Conservation (phyloP, 2,888 invertebrate species). For the Deladenus siricidicola region DNA sequence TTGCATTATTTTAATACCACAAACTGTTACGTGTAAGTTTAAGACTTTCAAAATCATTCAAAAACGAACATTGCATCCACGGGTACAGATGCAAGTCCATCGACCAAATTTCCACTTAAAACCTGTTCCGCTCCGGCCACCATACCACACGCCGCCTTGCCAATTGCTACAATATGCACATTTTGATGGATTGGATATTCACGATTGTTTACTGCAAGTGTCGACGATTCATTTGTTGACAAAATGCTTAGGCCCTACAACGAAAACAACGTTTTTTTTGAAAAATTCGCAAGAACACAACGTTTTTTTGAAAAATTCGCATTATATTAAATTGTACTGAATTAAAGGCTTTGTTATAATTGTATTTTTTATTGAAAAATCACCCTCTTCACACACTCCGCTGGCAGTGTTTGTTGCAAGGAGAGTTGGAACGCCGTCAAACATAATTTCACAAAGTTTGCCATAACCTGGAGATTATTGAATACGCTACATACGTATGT, state of each 20-base stretch:
- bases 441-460: background rate
- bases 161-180: conserved; percentile 39
- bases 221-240: conserved; percentile 1
- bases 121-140: conserved; percentile 32
- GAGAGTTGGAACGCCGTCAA: conserved; percentile 7
- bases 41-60: background rate
- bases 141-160: conserved; percentile 46
- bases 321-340: too few relatives aligned
- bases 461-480: too few relatives aligned
- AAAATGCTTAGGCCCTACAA: background rate
- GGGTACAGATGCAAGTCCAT: conserved; percentile 35
- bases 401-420: conserved; percentile 3
- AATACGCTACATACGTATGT: too few relatives aligned
- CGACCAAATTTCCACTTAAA: conserved; percentile 23
- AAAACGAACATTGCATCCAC: conserved; percentile 14
- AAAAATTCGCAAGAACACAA: too few relatives aligned
- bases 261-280: too few relatives aligned
- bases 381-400: conserved; percentile 6
- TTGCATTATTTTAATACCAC: too few relatives aligned
- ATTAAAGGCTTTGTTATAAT: too few relatives aligned
- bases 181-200: conserved; percentile 21
- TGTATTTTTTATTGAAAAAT: background rate
- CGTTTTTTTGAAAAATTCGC: too few relatives aligned
- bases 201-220: conserved; percentile 5
- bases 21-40: background rate